Conservation (phyloP, 2,888 invertebrate genomes). For the Alentia gelatinosa region DNA sequence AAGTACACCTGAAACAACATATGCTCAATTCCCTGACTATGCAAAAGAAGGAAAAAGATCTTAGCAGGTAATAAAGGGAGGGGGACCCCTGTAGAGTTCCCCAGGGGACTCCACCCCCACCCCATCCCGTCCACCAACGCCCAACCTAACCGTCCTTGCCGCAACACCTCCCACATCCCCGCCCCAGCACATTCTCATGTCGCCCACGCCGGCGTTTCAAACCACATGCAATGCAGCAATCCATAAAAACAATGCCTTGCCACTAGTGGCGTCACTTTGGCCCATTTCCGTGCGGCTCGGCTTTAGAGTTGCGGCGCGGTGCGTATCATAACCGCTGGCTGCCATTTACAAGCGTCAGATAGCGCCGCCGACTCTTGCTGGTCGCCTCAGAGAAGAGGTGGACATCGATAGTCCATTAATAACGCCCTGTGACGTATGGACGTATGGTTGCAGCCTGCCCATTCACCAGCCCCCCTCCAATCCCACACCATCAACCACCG, state of each 20-base stretch:
- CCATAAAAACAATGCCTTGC: slow-evolving; percentile 29
- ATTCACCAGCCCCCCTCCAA: not conserved
- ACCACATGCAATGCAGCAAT: slow-evolving; percentile 26
- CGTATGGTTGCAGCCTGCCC: not conserved
- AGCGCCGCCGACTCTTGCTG: not conserved
- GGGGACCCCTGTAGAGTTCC: too few relatives aligned
- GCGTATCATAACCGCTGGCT: not conserved
- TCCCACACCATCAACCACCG: too few relatives aligned
- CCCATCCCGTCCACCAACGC: not conserved
- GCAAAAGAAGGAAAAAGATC: too few relatives aligned
- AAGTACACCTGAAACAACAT: too few relatives aligned
- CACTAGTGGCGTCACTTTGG: not conserved
- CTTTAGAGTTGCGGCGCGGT: not conserved
- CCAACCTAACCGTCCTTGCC: not conserved
- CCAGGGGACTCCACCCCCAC: too few relatives aligned
- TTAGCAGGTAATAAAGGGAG: too few relatives aligned
- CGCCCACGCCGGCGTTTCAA: not conserved
- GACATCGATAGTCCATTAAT: slow-evolving; percentile 45
- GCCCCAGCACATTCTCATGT: not conserved
- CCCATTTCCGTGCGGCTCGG: slow-evolving; percentile 13
- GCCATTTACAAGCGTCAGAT: not conserved
- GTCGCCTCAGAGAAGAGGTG: not conserved
- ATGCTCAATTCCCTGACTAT: too few relatives aligned
- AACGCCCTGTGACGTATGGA: slow-evolving; percentile 16
- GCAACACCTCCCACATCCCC: not conserved